A percentile compares a stretch with the other conserved stretches of the same genome.
These are phyloP conservation scores for Phoxinus phoxinus DNA, from an alignment of 2,113 vertebrate species.

Conservation along the genomic window DNA sequence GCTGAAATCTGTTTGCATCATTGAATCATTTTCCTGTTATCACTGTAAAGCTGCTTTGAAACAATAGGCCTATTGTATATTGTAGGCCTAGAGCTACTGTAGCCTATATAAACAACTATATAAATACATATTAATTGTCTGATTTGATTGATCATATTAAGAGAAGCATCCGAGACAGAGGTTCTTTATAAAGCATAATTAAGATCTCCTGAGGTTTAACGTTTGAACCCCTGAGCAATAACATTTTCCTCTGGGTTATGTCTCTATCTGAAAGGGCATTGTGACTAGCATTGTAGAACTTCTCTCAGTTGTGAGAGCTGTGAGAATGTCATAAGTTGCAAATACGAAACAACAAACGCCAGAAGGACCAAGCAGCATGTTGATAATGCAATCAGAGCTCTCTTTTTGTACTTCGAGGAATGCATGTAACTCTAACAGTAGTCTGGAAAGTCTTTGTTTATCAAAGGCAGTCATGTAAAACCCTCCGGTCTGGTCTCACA, in stretches of 20 bases:
- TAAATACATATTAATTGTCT: neutral
- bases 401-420: neutral
- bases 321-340: neutral
- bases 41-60: too few species aligned
- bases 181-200: neutral
- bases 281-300: neutral
- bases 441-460: constrained; percentile 25
- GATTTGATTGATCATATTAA: neutral
- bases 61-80: too few species aligned
- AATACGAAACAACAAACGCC: constrained; percentile 13
- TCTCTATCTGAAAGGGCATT: neutral
- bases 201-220: neutral
- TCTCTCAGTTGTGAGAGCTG: neutral
- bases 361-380: constrained; percentile 4
- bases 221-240: neutral
- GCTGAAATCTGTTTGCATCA: too few species aligned
- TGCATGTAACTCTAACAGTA: constrained; percentile 22
- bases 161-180: neutral
- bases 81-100: too few species aligned
- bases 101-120: too few species aligned
- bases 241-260: neutral
- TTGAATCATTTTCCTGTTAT: too few species aligned
- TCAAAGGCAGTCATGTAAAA: constrained; percentile 33
- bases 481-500: neutral
- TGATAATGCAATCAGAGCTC: neutral